Base-by-base conservation (phyloP, 2,888 invertebrate species). In the Saturnia pavonia region DNA sequence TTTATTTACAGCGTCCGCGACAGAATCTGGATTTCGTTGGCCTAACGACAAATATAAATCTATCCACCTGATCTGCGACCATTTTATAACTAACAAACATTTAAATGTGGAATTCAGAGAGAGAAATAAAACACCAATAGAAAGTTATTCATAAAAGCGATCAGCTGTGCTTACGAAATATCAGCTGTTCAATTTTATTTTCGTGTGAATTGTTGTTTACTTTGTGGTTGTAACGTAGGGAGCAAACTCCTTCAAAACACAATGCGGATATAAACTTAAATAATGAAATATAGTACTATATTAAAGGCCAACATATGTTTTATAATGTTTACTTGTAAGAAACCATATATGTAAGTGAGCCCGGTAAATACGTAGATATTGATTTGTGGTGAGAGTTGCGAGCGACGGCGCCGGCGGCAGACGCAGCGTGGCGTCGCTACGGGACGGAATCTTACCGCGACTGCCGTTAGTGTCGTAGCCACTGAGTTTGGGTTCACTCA, bases 381-480 rank as follows among this genome's bases (percentile, higher is more conserved):
- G 91, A 90, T 90, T 89, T 82, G 83, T 76, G 83, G 81, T 77
- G 76, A 77, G 78, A 75, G 75, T 78, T 77, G 76, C 34, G 76
- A 77, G 78, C 79, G 76, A 76, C 74, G 72, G 75, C 80, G 76
- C 76, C 78, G 76, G 77, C 74, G 78, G 74, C 48, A 48, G 54
- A 54, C 54, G 54, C 54, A 54, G 76, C 79, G 81, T 85, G 86
- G 85, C 91, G 89, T 88, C 82, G 81, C 77, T 85, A 83, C 89
- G 84, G 88, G 86, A 75, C 90, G 89, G 80, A 80, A 82, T 86
- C 88, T 83, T 80, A 78, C 76, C 88, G 87, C 89, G 88, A 92
- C 92, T 92, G 91, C 86, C 85, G 85, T 75, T 34, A 76, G 14
- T 43, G 43, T 9, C 11, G 43, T 43, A 22, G 54, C 54, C 54